Percentiles rank a stretch among this genome's conserved stretches.
Conservation (phyloP, 2,113 vertebrate species). For the Corythoichthys intestinalis region DNA sequence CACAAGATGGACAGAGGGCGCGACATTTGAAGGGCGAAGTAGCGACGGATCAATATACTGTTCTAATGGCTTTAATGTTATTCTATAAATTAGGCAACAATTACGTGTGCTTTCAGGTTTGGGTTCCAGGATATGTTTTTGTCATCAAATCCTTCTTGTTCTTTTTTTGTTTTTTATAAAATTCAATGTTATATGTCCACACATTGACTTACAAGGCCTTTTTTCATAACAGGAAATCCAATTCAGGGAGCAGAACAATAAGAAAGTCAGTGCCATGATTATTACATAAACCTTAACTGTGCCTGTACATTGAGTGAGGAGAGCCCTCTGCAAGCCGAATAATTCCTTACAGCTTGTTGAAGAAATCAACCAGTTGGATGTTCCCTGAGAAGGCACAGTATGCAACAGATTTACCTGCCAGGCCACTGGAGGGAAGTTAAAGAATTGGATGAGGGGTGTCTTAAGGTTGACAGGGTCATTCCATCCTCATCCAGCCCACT, state of each 20-base stretch:
- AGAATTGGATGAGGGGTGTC: slow-evolving; percentile 30
- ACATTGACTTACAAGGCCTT: too few species aligned
- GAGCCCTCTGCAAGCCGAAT: slow-evolving; percentile 68
- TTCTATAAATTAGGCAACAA: too few species aligned
- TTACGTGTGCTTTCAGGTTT: too few species aligned
- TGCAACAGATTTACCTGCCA: slow-evolving; percentile 53
- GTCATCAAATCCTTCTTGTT: too few species aligned
- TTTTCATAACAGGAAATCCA: too few species aligned
- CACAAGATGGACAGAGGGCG: too few species aligned
- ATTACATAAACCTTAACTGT: neutral
- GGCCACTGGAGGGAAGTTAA: slow-evolving; percentile 27
- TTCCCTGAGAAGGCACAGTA: slow-evolving; percentile 62
- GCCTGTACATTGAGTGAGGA: slow-evolving; percentile 74
- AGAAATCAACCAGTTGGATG: slow-evolving; percentile 64
- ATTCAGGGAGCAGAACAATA: neutral
- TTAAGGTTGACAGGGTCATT: slow-evolving; percentile 23
- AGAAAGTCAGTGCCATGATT: neutral
- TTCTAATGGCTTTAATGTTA: too few species aligned
- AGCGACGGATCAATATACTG: too few species aligned
- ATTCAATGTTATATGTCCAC: too few species aligned
- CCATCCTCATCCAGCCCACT: slow-evolving; percentile 60
- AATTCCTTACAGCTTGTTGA: slow-evolving; percentile 71
- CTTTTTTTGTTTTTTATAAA: too few species aligned
- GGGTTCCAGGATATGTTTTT: too few species aligned
- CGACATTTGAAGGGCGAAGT: too few species aligned